Evolutionary conservation across 2,888 invertebrate species (phyloP).

Genomic region (Coenonympha glycerion): DNA sequence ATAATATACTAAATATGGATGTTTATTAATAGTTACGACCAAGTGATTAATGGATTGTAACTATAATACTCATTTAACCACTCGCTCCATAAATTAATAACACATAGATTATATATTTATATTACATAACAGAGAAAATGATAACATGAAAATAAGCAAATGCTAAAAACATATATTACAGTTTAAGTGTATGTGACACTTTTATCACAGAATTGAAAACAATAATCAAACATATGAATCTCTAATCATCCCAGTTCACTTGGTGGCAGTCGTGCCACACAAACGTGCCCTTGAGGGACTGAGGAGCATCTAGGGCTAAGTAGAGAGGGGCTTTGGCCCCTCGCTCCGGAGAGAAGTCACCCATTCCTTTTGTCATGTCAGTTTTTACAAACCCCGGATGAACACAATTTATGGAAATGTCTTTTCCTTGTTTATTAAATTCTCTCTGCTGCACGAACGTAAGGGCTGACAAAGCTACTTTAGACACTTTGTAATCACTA

Average conservation of each 20-base stretch:
- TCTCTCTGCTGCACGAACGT: conserved; percentile 68
- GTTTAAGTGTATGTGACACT: conserved; percentile 69
- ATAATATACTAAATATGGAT: too few species aligned
- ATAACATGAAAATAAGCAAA: conserved; percentile 16
- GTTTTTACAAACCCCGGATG: conserved; percentile 71
- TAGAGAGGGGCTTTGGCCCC: conserved; percentile 64
- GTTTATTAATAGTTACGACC: too few species aligned
- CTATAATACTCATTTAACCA: too few species aligned
- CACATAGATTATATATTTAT: too few species aligned
- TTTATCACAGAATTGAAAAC: conserved; percentile 66
- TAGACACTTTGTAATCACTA: conserved; percentile 71
- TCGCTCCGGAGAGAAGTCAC: conserved; percentile 64
- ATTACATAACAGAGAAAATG: not conserved
- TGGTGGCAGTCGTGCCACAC: conserved; percentile 70
- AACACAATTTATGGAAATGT: conserved; percentile 68
- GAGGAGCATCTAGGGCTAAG: conserved; percentile 64
- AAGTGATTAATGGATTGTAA: too few species aligned
- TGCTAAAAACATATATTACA: conserved; percentile 52
- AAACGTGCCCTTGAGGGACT: conserved; percentile 64
- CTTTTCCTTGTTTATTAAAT: conserved; percentile 66
- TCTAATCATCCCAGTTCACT: conserved; percentile 72
- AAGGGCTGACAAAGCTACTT: conserved; percentile 66
- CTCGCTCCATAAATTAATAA: too few species aligned
- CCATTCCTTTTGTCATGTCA: conserved; percentile 71
- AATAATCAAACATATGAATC: conserved; percentile 45